Evolutionary conservation across 2,797 vertebrate genomes (phyloP).

Genomic region (Hyperoplus immaculatus): DNA sequence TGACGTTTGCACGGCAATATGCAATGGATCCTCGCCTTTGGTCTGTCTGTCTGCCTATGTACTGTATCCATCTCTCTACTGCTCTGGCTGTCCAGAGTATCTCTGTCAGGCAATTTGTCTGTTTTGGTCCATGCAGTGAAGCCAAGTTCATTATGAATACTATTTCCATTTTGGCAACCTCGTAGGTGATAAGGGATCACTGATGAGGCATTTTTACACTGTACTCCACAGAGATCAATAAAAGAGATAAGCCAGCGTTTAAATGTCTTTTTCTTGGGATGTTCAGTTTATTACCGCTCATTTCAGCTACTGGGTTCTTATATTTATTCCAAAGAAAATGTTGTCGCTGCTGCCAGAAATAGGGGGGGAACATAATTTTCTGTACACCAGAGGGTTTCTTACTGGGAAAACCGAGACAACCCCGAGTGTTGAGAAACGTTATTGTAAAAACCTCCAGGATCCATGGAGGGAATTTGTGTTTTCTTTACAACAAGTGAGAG

Average conservation of each 20-base stretch:
- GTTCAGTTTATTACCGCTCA: conserved; percentile 39
- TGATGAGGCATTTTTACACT: conserved; percentile 42
- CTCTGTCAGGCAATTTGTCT: conserved; percentile 32
- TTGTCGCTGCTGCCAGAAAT: conserved; percentile 50
- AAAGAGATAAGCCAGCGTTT: conserved; percentile 31
- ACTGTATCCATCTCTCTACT: conserved; percentile 18
- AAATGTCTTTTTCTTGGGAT: conserved; percentile 31
- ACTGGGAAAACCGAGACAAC: conserved; percentile 41
- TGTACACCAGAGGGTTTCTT: conserved; percentile 43
- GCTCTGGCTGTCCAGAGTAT: conserved; percentile 25
- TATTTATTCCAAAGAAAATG: conserved; percentile 58
- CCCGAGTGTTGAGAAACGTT: conserved; percentile 17
- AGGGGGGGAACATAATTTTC: conserved; percentile 9
- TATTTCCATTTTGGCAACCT: conserved; percentile 29
- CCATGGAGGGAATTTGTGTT: conserved; percentile 15
- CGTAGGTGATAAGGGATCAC: conserved; percentile 35
- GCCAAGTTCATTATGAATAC: conserved; percentile 26
- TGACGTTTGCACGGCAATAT: conserved; percentile 42
- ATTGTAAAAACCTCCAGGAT: conserved; percentile 29
- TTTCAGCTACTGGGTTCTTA: conserved; percentile 46
- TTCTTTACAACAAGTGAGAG: conserved; percentile 15
- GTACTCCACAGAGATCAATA: conserved; percentile 48
- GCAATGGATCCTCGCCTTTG: conserved; percentile 29
- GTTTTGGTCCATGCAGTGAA: conserved; percentile 16
- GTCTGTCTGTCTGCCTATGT: conserved; percentile 5